These are phyloP conservation scores for Thalassarche chlororhynchos DNA, from an alignment of 2,113 vertebrate genomes.

Conservation along the genomic window DNA sequence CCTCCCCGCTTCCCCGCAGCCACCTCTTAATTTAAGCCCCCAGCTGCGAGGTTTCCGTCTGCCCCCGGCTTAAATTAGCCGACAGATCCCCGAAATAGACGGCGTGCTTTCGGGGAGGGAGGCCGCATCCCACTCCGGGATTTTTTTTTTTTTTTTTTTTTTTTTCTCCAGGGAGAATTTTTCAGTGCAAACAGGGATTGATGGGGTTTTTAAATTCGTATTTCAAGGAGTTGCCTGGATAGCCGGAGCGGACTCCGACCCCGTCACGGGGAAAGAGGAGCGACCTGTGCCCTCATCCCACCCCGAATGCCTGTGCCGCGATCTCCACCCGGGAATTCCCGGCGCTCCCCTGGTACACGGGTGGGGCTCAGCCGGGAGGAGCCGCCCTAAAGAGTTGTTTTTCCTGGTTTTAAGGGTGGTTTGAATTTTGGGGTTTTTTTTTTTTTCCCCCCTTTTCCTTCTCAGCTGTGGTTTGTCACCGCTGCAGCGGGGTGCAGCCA, in stretches of 20 bases:
- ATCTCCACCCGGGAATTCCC: not conserved
- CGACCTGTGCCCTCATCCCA: not conserved
- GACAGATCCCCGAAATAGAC: not conserved
- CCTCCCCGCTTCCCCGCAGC: not conserved
- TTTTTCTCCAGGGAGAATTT: not conserved
- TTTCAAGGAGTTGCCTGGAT: not conserved
- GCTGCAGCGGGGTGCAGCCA: too few species aligned
- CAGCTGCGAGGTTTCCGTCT: not conserved
- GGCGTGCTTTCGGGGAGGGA: not conserved
- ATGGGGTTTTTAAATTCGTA: rapidly evolving
- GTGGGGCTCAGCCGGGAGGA: not conserved
- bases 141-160: not conserved
- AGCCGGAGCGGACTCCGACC: not conserved
- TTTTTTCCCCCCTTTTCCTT: too few species aligned
- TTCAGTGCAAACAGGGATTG: not conserved
- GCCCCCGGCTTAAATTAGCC: not conserved
- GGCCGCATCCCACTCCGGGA: not conserved
- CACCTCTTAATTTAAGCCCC: not conserved
- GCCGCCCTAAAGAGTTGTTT: not conserved
- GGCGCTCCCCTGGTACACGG: not conserved
- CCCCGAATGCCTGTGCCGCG: rapidly evolving
- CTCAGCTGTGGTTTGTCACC: rapidly evolving
- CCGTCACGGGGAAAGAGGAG: rapidly evolving
- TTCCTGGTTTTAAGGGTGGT: not conserved
- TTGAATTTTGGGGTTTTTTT: not conserved